These are phyloP conservation scores for Oscheius sp. DNA, from an alignment of 2,888 invertebrate species.

Conservation along the genomic window DNA sequence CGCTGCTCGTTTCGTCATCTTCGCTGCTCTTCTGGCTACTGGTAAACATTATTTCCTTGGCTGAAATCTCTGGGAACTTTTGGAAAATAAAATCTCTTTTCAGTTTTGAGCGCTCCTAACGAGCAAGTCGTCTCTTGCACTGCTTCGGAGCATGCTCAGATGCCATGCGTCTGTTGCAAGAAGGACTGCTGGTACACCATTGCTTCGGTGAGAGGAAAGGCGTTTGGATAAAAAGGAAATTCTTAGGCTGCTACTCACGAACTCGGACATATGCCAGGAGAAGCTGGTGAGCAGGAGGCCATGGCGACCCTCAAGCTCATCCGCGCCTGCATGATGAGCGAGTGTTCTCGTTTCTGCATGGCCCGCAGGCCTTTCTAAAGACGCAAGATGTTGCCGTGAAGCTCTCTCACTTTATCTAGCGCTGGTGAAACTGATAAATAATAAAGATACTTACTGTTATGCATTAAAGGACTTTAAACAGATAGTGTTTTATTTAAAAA, in stretches of 20 bases:
- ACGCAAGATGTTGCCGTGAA: neutral
- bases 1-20: constrained; percentile 9
- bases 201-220: constrained; percentile 53
- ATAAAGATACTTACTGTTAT: too few species aligned
- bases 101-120: constrained; percentile 24
- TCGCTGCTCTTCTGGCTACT: constrained; percentile 5
- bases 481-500: too few species aligned
- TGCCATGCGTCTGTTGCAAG: constrained; percentile 68
- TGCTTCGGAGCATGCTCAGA: constrained; percentile 48
- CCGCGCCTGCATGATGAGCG: constrained; percentile 66
- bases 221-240: neutral
- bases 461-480: too few species aligned
- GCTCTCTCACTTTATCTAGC: constrained; percentile 22
- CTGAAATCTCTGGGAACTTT: neutral
- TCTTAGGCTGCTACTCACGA: constrained; percentile 66
- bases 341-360: constrained; percentile 58
- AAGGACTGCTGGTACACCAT: constrained; percentile 69
- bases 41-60: neutral
- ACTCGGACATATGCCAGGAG: constrained; percentile 68
- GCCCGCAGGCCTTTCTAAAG: constrained; percentile 29
- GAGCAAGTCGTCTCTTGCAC: constrained; percentile 38
- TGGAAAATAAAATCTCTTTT: neutral
- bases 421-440: constrained; percentile 17
- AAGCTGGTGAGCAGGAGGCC: constrained; percentile 67
- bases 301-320: constrained; percentile 66